Base-by-base conservation (phyloP, 2,888 invertebrate genomes). In the Melieria picta region DNA sequence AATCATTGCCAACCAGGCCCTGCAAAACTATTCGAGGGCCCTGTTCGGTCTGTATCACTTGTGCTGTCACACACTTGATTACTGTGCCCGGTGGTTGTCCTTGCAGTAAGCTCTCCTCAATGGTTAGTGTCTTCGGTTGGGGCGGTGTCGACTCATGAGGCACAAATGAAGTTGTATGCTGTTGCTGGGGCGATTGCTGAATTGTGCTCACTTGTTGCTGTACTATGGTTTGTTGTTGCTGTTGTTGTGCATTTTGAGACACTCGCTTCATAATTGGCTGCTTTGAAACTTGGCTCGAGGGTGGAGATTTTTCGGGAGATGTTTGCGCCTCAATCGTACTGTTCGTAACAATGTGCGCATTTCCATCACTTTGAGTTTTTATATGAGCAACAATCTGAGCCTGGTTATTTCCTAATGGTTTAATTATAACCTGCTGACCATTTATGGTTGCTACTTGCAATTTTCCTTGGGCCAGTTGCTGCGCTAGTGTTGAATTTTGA, bases 11-110 rank as follows among this genome's bases (percentile, higher is more conserved):
- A 77, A 94, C 93, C 45, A 95, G 87, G 9, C 95, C 95, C 84
- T 95, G 95, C 68, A 96, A 86, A 10, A 96, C 94, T 78, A 96
- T 95, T 79, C 94, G 91, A 4, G 95, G 95, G 0, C 95, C 95
- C 79, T 93, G 93, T 71, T 91, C 91, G 0, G 95, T 94, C 85
- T 94, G 94, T 84, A 95, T 93, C 7, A 95, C 93, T 88, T 95
- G 94, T 0, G 94, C 95, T 0, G 94, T 95, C 7, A 95, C 94
- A 79, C 94, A 94, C 85, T 94, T 95, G 72, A 95, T 94, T 1
- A 94, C 91, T 0, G 95, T 95, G 67, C 95, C 95, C 0, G 94
- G 93, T 5, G 95, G 95, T 84, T 95, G 94, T 4, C 93, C 94
- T 46, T 90, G 91, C 30, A 95, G 85, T 3, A 95, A 87, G 9